Conservation (phyloP, 2,797 vertebrate species). For the Pempheris klunzingeri region DNA sequence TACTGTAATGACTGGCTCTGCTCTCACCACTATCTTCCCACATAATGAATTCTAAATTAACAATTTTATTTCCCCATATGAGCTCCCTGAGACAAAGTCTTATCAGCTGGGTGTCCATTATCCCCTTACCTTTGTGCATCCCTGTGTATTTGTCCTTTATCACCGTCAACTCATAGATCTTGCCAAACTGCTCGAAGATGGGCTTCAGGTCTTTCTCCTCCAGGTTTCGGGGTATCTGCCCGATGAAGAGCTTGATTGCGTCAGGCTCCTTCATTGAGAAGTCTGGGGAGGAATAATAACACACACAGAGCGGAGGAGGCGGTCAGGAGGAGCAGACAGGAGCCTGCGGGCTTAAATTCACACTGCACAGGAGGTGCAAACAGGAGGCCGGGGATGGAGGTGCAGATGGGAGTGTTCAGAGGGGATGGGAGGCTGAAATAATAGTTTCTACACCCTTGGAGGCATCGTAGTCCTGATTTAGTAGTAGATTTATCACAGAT, state of each 20-base stretch:
- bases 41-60: constrained; percentile 30
- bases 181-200: constrained; percentile 89
- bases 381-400: constrained; percentile 75
- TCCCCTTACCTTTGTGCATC: constrained; percentile 87
- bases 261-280: constrained; percentile 90
- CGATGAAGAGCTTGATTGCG: constrained; percentile 89
- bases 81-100: neutral
- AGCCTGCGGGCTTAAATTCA: constrained; percentile 78
- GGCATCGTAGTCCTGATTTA: constrained; percentile 17
- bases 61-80: neutral
- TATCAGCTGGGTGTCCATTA: neutral
- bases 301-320: constrained; percentile 63
- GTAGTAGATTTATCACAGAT: constrained; percentile 13
- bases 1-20: neutral
- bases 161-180: constrained; percentile 89
- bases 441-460: constrained; percentile 49
- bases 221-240: constrained; percentile 89
- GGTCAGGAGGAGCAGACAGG: constrained; percentile 77
- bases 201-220: constrained; percentile 89
- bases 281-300: constrained; percentile 71
- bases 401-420: constrained; percentile 73
- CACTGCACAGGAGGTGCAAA: constrained; percentile 83
- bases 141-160: constrained; percentile 90
- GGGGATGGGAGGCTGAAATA: constrained; percentile 55
- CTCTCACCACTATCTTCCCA: neutral